Base-by-base conservation (phyloP, 2,888 invertebrate species). In the Sphinx pinastri region DNA sequence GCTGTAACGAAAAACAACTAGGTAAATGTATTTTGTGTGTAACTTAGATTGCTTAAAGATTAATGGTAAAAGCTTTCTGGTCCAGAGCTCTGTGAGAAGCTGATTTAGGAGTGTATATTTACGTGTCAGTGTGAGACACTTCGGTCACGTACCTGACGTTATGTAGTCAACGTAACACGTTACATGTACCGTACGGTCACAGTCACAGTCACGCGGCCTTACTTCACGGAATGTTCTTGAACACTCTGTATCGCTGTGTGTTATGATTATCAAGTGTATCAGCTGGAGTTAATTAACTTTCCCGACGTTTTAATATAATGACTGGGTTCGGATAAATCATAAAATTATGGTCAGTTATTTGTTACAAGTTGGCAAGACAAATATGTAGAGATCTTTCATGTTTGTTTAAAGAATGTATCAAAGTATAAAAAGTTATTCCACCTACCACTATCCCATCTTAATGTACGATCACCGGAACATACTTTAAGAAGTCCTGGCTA, bases 131-230 rank as follows among this genome's bases (percentile, higher is more conserved):
- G 60, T 60, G 8, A 38, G 6, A 47, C 60, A 5, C 16, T 47
- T 49, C 49, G 47, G 63, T 63, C 63, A 63, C 63, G 63, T 63
- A 49, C 49, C 19, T 47, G 47, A 49, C 19, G 63, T 63, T 63
- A 49, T 63, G 49, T 49, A 63, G 63, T 63, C 63, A 13, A 49
- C 63, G 63, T 49, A 63, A 49, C 49, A 63, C 63, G 63, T 63
- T 63, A 63, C 63, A 63, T 49, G 19, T 63, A 63, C 63, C 63
- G 63, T 63, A 63, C 49, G 19, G 19, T 8, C 19, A 63, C 49
- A 49, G 19, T 7, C 16, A 63, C 19, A 49, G 19, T 19, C 19
- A 47, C 47, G 49, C 47, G 19, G 19, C 19, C 49, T 25, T 7
- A 19, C 47, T 47, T 47, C 63, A 63, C 47, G 47, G 12, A 49